phyloP scores from a whole-genome alignment of 2,888 invertebrate genomes.

The Apamea anceps region DNA sequence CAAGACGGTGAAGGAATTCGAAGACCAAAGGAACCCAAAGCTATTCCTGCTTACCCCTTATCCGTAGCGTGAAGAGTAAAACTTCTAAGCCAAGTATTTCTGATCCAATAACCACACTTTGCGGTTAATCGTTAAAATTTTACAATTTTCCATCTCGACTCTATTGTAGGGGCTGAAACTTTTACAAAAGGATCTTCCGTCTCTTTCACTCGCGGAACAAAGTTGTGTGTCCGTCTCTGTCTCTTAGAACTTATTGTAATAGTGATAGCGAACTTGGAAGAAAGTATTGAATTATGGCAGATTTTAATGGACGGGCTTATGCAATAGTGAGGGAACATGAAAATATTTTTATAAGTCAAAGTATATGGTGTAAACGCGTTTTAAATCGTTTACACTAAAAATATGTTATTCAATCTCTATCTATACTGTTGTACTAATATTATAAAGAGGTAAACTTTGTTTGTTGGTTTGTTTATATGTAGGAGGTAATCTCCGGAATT shows the following conservation, averaged over 20 bases:
- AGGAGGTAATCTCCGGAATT: too few relatives aligned
- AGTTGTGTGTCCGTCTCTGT: conserved; percentile 69
- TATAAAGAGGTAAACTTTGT: too few relatives aligned
- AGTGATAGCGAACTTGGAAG: conserved; percentile 81
- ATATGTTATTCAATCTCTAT: background rate
- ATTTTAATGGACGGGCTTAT: conserved; percentile 70
- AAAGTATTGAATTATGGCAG: conserved; percentile 86
- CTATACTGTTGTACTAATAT: background rate
- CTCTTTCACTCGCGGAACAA: conserved; percentile 59
- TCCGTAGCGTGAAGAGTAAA: conserved; percentile 22
- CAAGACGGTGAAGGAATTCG: too few relatives aligned
- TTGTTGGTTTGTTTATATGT: too few relatives aligned
- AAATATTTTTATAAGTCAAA: background rate
- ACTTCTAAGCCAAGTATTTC: conserved; percentile 43
- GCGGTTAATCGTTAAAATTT: conserved; percentile 75
- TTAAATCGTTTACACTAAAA: background rate
- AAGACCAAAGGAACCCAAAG: background rate
- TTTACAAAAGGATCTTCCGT: conserved; percentile 76
- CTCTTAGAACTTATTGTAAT: conserved; percentile 81
- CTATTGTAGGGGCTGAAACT: conserved; percentile 76
- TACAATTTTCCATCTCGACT: conserved; percentile 78
- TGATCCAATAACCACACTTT: conserved; percentile 54
- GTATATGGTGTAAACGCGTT: background rate
- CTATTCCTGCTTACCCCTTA: background rate
- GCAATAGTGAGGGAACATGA: conserved; percentile 23